Percentiles rank a stretch among this genome's conserved stretches.
Evolutionary conservation across 2,888 invertebrate species (phyloP).

Genomic region (Philonicus albiceps): DNA sequence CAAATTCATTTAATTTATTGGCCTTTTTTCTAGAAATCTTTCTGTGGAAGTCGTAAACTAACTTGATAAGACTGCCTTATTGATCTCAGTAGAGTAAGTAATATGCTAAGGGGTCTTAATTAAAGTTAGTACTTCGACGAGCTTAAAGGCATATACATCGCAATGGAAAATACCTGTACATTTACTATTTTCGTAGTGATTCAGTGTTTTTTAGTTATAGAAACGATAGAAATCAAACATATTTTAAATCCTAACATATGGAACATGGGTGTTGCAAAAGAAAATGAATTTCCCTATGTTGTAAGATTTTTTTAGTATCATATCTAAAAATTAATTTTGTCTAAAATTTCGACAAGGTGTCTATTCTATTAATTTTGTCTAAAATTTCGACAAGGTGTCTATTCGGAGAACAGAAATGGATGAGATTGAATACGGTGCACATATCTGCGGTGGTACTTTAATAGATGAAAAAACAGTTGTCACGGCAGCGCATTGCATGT

Average conservation of each 20-base stretch:
- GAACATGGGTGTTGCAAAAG: neutral
- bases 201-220: neutral
- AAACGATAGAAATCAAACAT: neutral
- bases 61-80: neutral
- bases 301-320: too few relatives aligned
- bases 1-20: neutral
- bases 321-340: neutral
- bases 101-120: neutral
- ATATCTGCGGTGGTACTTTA: slow-evolving; percentile 17
- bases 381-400: neutral
- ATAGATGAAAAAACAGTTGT: neutral
- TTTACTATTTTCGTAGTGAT: neutral
- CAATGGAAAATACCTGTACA: neutral
- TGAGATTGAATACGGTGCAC: neutral
- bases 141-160: neutral
- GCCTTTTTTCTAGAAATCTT: neutral
- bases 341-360: neutral
- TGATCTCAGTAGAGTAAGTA: neutral
- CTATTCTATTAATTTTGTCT: neutral
- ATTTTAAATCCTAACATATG: neutral
- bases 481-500: slow-evolving; percentile 23
- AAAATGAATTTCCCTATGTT: slow-evolving; percentile 1
- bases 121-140: neutral
- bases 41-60: neutral
- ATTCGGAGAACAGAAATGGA: slow-evolving; percentile 25